These are phyloP conservation scores for Alca torda DNA, from an alignment of 2,797 vertebrate genomes.

Conservation along the genomic window DNA sequence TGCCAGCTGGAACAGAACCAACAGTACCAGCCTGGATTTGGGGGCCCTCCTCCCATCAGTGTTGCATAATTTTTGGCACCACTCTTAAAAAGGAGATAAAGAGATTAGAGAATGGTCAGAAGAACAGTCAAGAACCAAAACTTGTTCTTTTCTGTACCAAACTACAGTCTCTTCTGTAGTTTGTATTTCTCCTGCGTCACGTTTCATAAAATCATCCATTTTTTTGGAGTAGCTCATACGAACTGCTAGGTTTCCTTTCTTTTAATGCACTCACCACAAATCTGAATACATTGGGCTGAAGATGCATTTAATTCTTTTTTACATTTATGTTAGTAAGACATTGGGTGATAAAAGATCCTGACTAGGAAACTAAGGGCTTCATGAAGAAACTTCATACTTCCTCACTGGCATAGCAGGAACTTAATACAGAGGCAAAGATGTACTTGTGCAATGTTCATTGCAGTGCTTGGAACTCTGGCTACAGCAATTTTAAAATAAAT, in stretches of 20 bases:
- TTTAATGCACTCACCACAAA: neutral
- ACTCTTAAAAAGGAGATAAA: too few species aligned
- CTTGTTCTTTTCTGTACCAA: too few species aligned
- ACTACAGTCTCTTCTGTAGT: too few species aligned
- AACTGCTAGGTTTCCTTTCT: neutral
- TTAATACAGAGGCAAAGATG: neutral
- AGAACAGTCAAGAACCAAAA: too few species aligned
- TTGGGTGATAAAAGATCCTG: neutral
- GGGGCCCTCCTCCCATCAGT: neutral
- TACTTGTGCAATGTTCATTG: neutral
- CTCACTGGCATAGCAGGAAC: neutral
- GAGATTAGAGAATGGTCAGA: too few species aligned
- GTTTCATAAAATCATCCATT: fast-evolving
- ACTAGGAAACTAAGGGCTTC: neutral
- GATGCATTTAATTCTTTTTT: neutral
- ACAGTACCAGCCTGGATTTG: neutral
- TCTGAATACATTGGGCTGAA: neutral
- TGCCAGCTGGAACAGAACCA: neutral
- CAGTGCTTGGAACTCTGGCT: neutral
- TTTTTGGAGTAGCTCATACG: neutral
- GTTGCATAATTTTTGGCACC: neutral
- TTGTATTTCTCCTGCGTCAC: too few species aligned
- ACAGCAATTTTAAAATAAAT: neutral
- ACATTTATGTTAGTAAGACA: neutral
- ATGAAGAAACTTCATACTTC: neutral